Base-by-base conservation (phyloP, 2,797 vertebrate genomes). In the Sternarchorhynchus goeldii region DNA sequence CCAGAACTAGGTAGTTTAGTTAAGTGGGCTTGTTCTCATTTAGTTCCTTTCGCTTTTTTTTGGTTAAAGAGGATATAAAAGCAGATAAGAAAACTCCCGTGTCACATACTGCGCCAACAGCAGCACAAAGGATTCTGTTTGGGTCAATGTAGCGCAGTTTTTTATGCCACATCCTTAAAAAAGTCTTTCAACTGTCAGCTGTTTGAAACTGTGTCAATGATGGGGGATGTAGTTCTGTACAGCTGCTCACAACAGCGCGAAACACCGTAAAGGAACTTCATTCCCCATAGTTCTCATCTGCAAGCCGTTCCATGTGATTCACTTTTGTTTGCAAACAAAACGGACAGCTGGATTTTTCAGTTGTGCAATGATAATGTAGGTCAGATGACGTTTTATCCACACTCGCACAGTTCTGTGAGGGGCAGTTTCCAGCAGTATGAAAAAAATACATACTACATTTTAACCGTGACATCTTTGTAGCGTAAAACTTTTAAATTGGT, bases 251-350 rank as follows among this genome's bases (percentile, higher is more conserved):
- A 3, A 3, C 0, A 0, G 1, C 1, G 10, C 14, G 32, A 2
- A 31, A 50, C 18, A 8, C 5, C 0, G 3, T 5, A 4, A 14
- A 64, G 0, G 68, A 89, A 93, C 91, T 8, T 39, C 92, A 89
- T 16, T 84, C 90, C 92, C 92, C 92, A 85, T 0, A 74, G 18
- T 3, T 21, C 62, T 25, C 1, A 6, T 3, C 32, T 63, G 10
- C 14, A 29, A 60, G 2, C 75, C 20, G 73, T 90, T 92, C 86
- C 92, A 93, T 89, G 93, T 93, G 93, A 88, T 90, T 84, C 57
- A 73, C 29, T 86, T 93, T 93, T 93, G 94, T 94, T 93, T 94
- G 93, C 92, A 94, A 94, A 94, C 93, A 94, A 84, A 91, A 88
- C 83, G 12, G 4, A 65, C 45, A 18, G 63, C 25, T 55, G 34